Conservation (phyloP, 2,797 vertebrate genomes). For the Neosilurus hyrtlii region DNA sequence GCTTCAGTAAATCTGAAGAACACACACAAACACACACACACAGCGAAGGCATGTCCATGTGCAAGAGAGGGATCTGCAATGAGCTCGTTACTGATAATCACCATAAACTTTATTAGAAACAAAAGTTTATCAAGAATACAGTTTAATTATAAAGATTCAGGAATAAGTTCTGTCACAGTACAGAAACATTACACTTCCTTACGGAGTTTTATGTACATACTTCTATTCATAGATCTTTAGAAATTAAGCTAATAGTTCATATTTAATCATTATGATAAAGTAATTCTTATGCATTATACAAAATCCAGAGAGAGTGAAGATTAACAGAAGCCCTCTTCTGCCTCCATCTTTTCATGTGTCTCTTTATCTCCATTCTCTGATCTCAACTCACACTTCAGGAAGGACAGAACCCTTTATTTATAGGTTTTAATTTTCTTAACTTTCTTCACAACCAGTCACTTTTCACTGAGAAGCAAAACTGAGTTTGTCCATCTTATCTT, state of each 20-base stretch:
- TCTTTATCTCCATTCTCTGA: constrained; percentile 6
- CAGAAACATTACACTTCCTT: neutral
- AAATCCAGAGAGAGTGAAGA: constrained; percentile 22
- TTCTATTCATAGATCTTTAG: no score
- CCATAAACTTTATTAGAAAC: constrained; percentile 1
- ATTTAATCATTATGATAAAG: neutral
- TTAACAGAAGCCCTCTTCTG: neutral
- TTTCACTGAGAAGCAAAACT: constrained; percentile 33
- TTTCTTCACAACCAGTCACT: neutral
- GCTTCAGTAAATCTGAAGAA: constrained; percentile 15
- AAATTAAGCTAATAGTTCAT: neutral
- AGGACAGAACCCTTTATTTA: neutral
- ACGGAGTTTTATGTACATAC: neutral
- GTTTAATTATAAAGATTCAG: constrained; percentile 21
- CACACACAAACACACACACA: constrained; percentile 35
- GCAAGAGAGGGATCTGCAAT: neutral
- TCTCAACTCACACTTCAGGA: neutral
- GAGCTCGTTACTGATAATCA: neutral
- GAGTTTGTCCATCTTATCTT: constrained; percentile 41
- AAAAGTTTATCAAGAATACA: constrained; percentile 7
- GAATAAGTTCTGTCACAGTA: neutral
- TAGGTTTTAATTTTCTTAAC: neutral
- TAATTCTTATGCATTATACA: neutral
- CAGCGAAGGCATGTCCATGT: neutral
- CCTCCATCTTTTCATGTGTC: neutral